Evolutionary conservation across 1,140 invertebrate genomes (phyloP), one percentile per base, ranked within the genome.

Genomic region (Harlomillsia oculata): DNA sequence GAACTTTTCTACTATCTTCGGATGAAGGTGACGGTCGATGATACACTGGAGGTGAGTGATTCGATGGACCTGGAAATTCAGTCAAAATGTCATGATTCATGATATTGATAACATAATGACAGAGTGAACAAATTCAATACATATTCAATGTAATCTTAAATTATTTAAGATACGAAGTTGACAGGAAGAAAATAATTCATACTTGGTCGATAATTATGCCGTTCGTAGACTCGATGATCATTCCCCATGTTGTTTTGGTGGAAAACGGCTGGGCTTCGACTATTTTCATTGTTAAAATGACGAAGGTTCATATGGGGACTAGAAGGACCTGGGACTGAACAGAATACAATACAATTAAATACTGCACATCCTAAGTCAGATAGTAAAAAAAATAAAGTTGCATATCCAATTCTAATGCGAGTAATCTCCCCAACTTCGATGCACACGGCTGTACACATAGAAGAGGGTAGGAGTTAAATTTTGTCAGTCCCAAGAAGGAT

Each of bases 161-260:
- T 34, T 34, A 34, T 9, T 9, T 34, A 34, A 34, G 32, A n/a
- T n/a, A 34, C n/a, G 32, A 34, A 34, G n/a, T 8, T 14, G 18
- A 3, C 21, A 45, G 30, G 26, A n/a, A 3, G n/a, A 14, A 40
- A 8, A 40, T 20, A 41, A 21, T 40, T 14, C 5, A 39, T 39
- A n/a, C n/a, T n/a, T n/a, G n/a, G n/a, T n/a, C 39, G 43, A 26
- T 44, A 14, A 28, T 45, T 43, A 25, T 50, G 46, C 8, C 55
- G 45, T 14, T 57, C 55, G 26, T 34, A 43, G 14, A 56, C 40
- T 43, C 55, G 50, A 11, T 56, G 53, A 3, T 56, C 43, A 13
- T 5, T 32, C 5, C 37, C 46, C 16, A 50, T 6, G 21, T 13
- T 50, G 11, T n/a, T 40, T 8, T 25, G 44, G 29, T 21, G 50